phyloP scores from a whole-genome alignment of 35 echinoderm and acorn worm genomes.

The Ptychodera flava region DNA sequence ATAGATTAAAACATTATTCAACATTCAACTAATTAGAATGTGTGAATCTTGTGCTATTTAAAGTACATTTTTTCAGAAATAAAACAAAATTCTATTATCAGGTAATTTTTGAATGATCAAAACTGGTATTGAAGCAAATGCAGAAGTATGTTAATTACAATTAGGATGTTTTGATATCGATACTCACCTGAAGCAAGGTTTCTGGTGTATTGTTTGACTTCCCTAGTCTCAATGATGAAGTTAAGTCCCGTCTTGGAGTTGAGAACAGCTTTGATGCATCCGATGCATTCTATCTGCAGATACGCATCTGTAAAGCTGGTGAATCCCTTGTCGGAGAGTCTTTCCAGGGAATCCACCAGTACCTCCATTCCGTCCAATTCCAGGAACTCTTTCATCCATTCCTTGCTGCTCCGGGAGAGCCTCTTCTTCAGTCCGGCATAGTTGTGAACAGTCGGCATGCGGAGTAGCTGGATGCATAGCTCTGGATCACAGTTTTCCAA shows the following conservation, averaged over 20 bases:
- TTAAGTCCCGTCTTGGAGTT: constrained; percentile 90
- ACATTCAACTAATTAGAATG: too few species aligned
- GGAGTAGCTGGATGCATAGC: constrained; percentile 87
- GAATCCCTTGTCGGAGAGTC: constrained; percentile 62
- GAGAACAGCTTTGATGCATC: constrained; percentile 91
- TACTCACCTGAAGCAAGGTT: constrained; percentile 85
- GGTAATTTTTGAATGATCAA: too few species aligned
- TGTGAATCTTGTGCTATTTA: too few species aligned
- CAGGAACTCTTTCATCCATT: constrained; percentile 96
- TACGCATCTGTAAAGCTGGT: constrained; percentile 70
- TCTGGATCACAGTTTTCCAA: constrained; percentile 93
- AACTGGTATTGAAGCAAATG: too few species aligned
- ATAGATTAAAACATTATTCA: too few species aligned
- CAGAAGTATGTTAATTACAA: too few species aligned
- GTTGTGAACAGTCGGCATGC: constrained; percentile 75
- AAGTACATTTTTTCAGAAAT: too few species aligned
- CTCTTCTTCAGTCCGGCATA: constrained; percentile 86
- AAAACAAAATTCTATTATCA: too few species aligned
- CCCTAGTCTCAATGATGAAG: constrained; percentile 60
- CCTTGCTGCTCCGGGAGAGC: constrained; percentile 30
- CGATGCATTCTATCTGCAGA: constrained; percentile 79
- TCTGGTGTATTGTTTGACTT: constrained; percentile 46
- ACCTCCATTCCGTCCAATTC: constrained; percentile 88
- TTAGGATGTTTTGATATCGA: too few species aligned
- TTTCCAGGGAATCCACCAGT: constrained; percentile 60